A percentile compares a stretch with the other conserved stretches of the same genome.
These are phyloP conservation scores for Verasper variegatus DNA, from an alignment of 2,113 vertebrate genomes.

Conservation along the genomic window DNA sequence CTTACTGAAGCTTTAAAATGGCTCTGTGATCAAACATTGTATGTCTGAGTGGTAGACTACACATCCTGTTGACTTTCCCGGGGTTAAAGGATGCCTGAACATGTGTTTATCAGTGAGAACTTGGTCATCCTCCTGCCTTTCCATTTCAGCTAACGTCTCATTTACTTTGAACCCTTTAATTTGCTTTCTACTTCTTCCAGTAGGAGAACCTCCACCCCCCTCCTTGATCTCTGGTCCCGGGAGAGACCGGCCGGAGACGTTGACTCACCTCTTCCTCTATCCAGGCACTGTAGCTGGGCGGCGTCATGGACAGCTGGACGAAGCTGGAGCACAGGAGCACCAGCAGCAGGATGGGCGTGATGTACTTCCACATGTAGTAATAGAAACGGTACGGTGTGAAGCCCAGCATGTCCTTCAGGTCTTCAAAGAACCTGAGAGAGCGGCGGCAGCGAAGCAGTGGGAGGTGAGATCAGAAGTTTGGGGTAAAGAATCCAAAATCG, in stretches of 20 bases:
- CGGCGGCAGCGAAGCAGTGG: not conserved
- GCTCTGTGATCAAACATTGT: slow-evolving; percentile 28
- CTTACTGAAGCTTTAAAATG: slow-evolving; percentile 23
- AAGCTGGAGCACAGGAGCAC: slow-evolving; percentile 87
- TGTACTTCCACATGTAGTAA: slow-evolving; percentile 98
- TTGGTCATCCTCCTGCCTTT: not conserved
- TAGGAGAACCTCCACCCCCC: slow-evolving; percentile 4
- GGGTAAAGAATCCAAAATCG: slow-evolving; percentile 24
- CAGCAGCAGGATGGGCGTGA: slow-evolving; percentile 90
- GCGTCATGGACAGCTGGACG: slow-evolving; percentile 90
- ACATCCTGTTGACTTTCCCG: slow-evolving; percentile 63
- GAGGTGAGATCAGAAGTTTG: slow-evolving; percentile 44
- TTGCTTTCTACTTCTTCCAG: slow-evolving; percentile 48
- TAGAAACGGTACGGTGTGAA: slow-evolving; percentile 92
- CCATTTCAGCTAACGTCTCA: not conserved
- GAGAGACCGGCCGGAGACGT: slow-evolving; percentile 8
- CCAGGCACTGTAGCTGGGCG: slow-evolving; percentile 95
- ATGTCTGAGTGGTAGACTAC: slow-evolving; percentile 1
- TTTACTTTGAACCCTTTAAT: slow-evolving; percentile 48
- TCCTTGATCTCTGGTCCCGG: slow-evolving; percentile 18
- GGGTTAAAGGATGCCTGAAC: slow-evolving; percentile 28
- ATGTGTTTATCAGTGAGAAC: slow-evolving; percentile 35
- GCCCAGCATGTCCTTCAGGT: slow-evolving; percentile 96
- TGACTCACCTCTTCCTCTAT: slow-evolving; percentile 89
- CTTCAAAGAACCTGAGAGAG: slow-evolving; percentile 91